Evolutionary conservation across 1,140 invertebrate genomes (phyloP), one percentile per base, ranked within the genome.

Genomic region (Pseudobourletiella spinata): DNA sequence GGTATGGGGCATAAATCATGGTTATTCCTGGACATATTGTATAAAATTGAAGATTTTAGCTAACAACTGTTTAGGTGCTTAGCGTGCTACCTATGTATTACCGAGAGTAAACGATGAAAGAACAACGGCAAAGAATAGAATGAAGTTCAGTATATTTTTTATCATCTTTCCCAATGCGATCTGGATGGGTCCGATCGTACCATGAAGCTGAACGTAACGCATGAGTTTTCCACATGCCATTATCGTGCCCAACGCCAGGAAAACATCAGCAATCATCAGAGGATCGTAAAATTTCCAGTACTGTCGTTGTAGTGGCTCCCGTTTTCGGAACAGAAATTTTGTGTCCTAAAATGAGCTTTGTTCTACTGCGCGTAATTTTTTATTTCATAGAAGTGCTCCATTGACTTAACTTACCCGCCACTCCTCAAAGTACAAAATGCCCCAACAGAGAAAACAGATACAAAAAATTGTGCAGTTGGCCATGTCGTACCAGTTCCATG

Each of bases 221-320:
- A 83, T 70, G 2, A 84, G 70, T 66, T 78, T 77, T 54, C 80
- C 77, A 64, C 75, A 86, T 28, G 84, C 82, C 77, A 88, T 84
- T 52, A 88, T 85, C 43, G 85, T 85, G 11, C 84, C 86, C 1
- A 86, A 73, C 14, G 84, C 83, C 72, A 86, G 87, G 22, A 85
- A 76, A 18, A 84, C 84, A 73, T 88, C 86, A 11, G 83, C 81
- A 3, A 88, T 78, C 22, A 88, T 74, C 11, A 84, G 82, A 3
- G 86, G 84, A 73, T 88, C 85, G 56, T 81, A 77, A 57, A 80
- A 77, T 67, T 84, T 77, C 86, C 86, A 88, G 63, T 83, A 80
- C 68, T 84, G 83, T 30, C 85, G 74, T 67, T 83, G 79, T 64
- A 26, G 6, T 29, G 50, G 50, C 16, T 26, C 6, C 22, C 44